A percentile compares a stretch with the other conserved stretches of the same genome.
These are phyloP conservation scores for Petrocephalus zakoni DNA, from an alignment of 2,113 vertebrate species.

Conservation along the genomic window DNA sequence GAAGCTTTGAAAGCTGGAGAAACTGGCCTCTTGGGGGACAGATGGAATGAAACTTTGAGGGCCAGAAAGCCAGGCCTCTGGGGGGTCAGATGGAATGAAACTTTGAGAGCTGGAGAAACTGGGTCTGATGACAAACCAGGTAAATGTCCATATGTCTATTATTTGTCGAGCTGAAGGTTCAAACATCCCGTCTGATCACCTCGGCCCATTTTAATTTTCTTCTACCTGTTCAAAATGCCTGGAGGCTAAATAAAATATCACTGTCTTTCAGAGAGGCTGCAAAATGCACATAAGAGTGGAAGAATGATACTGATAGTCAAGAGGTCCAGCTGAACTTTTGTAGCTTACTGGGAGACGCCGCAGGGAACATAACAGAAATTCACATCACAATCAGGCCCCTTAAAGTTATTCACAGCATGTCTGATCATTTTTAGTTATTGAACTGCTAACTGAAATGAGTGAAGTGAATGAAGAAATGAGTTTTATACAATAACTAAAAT, in stretches of 20 bases:
- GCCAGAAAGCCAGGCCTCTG: neutral
- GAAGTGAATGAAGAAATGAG: neutral
- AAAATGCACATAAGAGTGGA: neutral
- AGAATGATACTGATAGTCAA: neutral
- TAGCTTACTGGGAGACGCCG: neutral
- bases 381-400: neutral
- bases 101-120: neutral
- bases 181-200: neutral
- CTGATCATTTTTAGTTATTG: neutral
- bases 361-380: neutral
- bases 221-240: neutral
- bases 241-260: neutral
- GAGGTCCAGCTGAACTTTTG: neutral
- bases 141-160: neutral
- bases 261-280: neutral
- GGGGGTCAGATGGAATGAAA: neutral
- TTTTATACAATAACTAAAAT: neutral
- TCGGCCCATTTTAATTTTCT: neutral
- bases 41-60: neutral
- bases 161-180: neutral
- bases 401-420: neutral
- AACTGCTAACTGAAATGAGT: neutral
- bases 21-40: too few species aligned
- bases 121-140: neutral
- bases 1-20: neutral